Conservation (phyloP, 2,113 vertebrate species). For the Oncorhynchus kisutch region DNA sequence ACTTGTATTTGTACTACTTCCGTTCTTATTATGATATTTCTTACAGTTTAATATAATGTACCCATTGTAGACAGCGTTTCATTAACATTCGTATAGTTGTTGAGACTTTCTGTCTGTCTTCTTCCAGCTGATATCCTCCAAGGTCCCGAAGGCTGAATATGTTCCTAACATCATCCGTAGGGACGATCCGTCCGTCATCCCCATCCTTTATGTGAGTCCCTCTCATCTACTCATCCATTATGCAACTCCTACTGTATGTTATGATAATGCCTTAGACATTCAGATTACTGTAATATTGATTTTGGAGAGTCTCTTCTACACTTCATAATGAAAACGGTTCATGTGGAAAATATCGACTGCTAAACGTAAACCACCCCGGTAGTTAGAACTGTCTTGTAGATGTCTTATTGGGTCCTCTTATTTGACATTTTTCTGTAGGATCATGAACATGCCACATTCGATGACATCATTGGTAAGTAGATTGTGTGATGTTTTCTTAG, state of each 20-base stretch:
- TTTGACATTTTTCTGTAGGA: constrained; percentile 73
- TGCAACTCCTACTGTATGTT: neutral
- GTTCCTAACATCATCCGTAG: constrained; percentile 93
- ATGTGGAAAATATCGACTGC: too few relatives aligned
- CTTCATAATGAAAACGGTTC: too few relatives aligned
- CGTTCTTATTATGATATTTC: too few relatives aligned
- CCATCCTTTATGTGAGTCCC: constrained; percentile 93
- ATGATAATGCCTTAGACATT: neutral
- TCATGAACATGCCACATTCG: constrained; percentile 94
- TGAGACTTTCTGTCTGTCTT: neutral
- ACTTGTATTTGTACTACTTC: too few relatives aligned
- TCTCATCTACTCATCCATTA: neutral
- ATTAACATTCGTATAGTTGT: neutral
- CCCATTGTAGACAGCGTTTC: neutral
- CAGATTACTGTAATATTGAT: neutral
- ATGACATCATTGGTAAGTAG: constrained; percentile 90
- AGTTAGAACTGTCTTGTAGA: too few relatives aligned
- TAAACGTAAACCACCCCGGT: too few relatives aligned
- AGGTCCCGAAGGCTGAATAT: constrained; percentile 96
- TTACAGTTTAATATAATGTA: neutral
- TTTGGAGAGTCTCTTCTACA: too few relatives aligned
- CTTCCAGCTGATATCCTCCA: constrained; percentile 92
- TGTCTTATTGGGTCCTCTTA: neutral
- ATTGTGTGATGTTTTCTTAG: too few relatives aligned
- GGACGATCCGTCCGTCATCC: constrained; percentile 93